Percentiles rank a stretch among this genome's conserved stretches.
These are phyloP conservation scores for Epinephelus cyanopodus DNA, from an alignment of 2,113 vertebrate genomes.

Conservation along the genomic window DNA sequence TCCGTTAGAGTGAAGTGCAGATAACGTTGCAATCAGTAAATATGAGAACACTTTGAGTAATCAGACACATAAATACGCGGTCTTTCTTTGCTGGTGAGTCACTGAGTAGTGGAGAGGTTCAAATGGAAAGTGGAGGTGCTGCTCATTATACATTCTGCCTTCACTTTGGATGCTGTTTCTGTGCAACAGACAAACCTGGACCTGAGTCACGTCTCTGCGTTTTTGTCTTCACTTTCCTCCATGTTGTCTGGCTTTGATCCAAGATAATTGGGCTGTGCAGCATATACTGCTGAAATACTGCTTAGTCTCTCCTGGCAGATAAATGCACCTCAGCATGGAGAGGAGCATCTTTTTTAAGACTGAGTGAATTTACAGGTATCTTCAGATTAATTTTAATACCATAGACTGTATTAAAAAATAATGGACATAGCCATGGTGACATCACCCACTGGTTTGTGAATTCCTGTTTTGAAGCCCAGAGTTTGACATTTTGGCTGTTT, in stretches of 20 bases:
- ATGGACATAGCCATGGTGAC: too few relatives aligned
- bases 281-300: slow-evolving; percentile 20
- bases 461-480: too few relatives aligned
- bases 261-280: slow-evolving; percentile 58
- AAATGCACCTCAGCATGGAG: slow-evolving; percentile 22
- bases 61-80: background rate
- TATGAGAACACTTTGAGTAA: slow-evolving; percentile 2
- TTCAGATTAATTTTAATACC: background rate
- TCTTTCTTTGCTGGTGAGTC: slow-evolving; percentile 14
- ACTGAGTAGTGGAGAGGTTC: background rate
- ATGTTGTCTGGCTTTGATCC: slow-evolving; percentile 57
- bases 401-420: too few relatives aligned
- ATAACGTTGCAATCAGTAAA: slow-evolving; percentile 21
- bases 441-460: too few relatives aligned
- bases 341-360: background rate
- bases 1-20: background rate
- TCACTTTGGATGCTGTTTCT: slow-evolving; percentile 6
- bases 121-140: background rate
- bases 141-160: slow-evolving; percentile 40
- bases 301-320: slow-evolving; percentile 13
- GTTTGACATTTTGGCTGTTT: too few relatives aligned
- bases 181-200: slow-evolving; percentile 49
- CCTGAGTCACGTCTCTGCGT: slow-evolving; percentile 46
- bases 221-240: slow-evolving; percentile 50
- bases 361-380: background rate